Percentiles rank a stretch among this genome's conserved stretches.
phyloP scores from a whole-genome alignment of 2,888 invertebrate genomes.

The Thymelicus lineola region DNA sequence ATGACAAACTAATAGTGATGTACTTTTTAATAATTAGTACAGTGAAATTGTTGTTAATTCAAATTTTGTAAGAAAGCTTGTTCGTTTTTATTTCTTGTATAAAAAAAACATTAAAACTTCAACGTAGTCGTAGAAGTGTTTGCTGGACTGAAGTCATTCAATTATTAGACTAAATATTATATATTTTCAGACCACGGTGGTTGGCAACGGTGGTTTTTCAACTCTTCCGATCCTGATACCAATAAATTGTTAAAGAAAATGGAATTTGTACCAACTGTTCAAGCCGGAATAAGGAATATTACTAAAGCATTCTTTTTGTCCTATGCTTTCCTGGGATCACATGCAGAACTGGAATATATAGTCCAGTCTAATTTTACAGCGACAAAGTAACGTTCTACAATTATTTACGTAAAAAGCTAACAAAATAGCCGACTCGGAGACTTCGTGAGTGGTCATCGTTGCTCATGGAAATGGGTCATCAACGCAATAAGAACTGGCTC shows the following conservation, averaged over 20 bases:
- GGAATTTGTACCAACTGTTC: constrained; percentile 87
- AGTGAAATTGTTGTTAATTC: no score
- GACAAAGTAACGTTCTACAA: constrained; percentile 56
- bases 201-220: constrained; percentile 90
- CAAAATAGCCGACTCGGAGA: no score
- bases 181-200: constrained; percentile 87
- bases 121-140: no score
- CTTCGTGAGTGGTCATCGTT: no score
- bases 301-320: constrained; percentile 91
- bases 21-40: no score
- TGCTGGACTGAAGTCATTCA: no score
- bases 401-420: not conserved
- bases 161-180: not conserved
- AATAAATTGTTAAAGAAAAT: constrained; percentile 87
- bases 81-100: no score
- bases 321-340: constrained; percentile 91
- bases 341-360: constrained; percentile 89
- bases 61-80: no score
- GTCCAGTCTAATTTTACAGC: constrained; percentile 89
- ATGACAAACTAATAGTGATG: no score
- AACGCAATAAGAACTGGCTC: no score
- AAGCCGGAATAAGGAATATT: constrained; percentile 89
- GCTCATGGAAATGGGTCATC: no score
- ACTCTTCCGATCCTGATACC: constrained; percentile 87
- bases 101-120: no score